Evolutionary conservation across 2,113 vertebrate genomes (phyloP).

Genomic region (Ia io): DNA sequence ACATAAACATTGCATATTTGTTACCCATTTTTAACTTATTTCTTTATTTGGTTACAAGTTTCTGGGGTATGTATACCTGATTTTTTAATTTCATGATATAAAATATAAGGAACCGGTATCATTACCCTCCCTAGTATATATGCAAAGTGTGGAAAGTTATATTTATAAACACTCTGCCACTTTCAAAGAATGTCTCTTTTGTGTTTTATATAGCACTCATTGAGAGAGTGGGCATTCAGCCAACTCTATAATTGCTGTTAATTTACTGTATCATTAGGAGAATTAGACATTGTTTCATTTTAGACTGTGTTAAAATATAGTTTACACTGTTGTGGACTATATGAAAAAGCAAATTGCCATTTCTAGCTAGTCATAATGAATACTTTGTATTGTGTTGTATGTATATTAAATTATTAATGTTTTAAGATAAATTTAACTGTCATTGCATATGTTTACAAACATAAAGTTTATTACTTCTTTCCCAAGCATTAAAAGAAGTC

Average conservation of each 20-base stretch:
- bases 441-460: background rate
- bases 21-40: background rate
- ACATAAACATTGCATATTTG: background rate
- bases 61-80: background rate
- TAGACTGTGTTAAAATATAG: conserved; percentile 57
- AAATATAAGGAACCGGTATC: background rate
- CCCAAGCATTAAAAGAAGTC: conserved; percentile 10
- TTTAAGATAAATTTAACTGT: conserved; percentile 41
- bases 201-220: background rate
- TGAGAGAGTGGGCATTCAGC: conserved; percentile 33
- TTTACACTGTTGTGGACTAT: conserved; percentile 29
- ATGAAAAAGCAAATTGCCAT: conserved; percentile 34
- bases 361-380: conserved; percentile 39
- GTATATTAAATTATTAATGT: conserved; percentile 41
- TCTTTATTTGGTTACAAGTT: background rate
- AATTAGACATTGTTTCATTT: conserved; percentile 66
- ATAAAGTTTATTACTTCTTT: conserved; percentile 55
- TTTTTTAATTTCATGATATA: background rate
- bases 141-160: background rate
- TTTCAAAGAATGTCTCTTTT: conserved; percentile 35
- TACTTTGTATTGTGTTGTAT: conserved; percentile 28
- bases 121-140: background rate
- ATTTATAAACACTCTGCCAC: background rate
- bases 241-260: conserved; percentile 56
- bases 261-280: conserved; percentile 69